Base-by-base conservation (phyloP, 92 coral and sea anemone genomes). In the Palythoa grandis region DNA sequence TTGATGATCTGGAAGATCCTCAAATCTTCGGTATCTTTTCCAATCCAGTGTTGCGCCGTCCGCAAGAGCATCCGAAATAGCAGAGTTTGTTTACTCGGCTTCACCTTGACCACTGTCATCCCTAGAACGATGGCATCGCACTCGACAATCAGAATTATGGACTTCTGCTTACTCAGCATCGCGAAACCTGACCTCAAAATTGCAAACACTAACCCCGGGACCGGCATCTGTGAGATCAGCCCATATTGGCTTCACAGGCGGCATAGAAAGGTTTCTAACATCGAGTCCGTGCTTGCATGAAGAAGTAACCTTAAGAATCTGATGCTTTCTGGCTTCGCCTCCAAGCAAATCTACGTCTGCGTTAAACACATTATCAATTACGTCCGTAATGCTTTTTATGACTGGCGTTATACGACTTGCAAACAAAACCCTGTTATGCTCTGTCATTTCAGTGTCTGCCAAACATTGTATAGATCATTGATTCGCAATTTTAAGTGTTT, bases 1-100 rank as follows among this genome's bases (percentile, higher is more conserved):
- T 61, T 80, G 82, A 24, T 82, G 76, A 61, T 88, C 83, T 40
- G 53, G 12, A 13, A 88, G 83, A 82, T 82, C 90, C 47, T 88
- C 87, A 47, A 88, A 88, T 8, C 90, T 72, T 39, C 20, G 23
- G 52, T 82, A 60, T 20, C 19, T 60, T 29, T 29, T 1, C 35
- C 35, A 29, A 29, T 29, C 35, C 35, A 29, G 35, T 1, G 35
- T 66, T 72, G 23, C 76, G 7, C 76, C 76, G n/a, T 72, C 88
- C 63, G 47, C 84, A 86, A 86, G 84, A 76, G 88, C 88, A 66
- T 86, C 78, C 66, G 35, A 29, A 29, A 29, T 29, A n/a, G n/a
- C n/a, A 29, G 0, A 29, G 35, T 29, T 29, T 29, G 0, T 29
- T 29, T 29, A 1, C 35, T 29, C 35, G 35, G 35, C 35, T 29